Evolutionary conservation across 2,113 vertebrate species (phyloP).

Genomic region (Pyrgilauda ruficollis): DNA sequence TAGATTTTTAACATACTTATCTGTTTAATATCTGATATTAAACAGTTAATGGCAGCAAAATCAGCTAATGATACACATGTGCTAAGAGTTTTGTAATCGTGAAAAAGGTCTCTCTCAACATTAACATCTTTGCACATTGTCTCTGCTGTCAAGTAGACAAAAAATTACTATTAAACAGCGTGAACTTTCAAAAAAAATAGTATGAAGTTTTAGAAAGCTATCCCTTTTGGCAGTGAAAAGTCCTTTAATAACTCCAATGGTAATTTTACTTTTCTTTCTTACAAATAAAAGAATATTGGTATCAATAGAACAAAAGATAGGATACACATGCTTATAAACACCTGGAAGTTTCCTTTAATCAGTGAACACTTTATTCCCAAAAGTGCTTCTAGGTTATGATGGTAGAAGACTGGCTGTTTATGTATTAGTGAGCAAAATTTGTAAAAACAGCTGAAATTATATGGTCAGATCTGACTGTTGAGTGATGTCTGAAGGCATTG

Average conservation of each 20-base stretch:
- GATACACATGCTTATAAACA: background rate
- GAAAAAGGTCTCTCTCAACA: background rate
- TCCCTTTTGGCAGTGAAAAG: background rate
- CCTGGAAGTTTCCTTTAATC: background rate
- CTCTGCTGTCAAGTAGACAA: background rate
- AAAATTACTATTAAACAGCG: background rate
- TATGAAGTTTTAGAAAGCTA: background rate
- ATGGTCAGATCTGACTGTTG: conserved; percentile 1
- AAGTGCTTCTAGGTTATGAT: background rate
- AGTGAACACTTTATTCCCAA: background rate
- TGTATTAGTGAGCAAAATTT: background rate
- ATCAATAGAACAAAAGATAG: background rate
- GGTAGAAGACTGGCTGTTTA: background rate
- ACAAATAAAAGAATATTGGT: background rate
- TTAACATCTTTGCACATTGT: background rate
- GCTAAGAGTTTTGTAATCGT: background rate
- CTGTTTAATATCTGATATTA: background rate
- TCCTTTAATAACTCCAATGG: background rate
- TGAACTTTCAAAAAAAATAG: background rate
- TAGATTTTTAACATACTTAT: background rate
- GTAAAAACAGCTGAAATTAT: background rate
- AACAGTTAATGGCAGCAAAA: background rate
- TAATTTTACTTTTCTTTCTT: background rate
- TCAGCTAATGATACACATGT: background rate
- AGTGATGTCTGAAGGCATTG: conserved; percentile 32